These are phyloP conservation scores for Bufo gargarizans DNA, from an alignment of 2,113 vertebrate species.

Conservation along the genomic window DNA sequence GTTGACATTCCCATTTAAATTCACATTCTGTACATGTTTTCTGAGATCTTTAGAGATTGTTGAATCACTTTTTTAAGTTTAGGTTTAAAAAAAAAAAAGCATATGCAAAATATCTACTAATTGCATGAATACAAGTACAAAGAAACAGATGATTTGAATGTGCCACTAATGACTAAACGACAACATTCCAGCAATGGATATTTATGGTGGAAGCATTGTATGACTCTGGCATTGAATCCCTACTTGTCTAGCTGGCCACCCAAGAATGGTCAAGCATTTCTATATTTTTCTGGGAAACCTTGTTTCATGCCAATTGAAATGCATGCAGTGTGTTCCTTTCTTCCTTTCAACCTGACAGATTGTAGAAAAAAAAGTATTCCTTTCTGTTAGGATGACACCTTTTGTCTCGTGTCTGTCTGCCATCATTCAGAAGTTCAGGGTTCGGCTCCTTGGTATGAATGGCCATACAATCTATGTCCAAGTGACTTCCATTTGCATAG, in stretches of 20 bases:
- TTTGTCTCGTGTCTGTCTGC: conserved; percentile 43
- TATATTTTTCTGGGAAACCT: conserved; percentile 34
- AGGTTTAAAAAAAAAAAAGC: neutral
- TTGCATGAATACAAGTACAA: neutral
- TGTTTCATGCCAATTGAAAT: conserved; percentile 50
- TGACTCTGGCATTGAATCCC: conserved; percentile 1
- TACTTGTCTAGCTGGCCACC: conserved; percentile 39
- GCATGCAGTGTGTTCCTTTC: conserved; percentile 27
- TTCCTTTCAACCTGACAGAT: conserved; percentile 50
- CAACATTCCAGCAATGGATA: neutral
- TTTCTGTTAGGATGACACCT: conserved; percentile 40
- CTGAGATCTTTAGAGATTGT: neutral
- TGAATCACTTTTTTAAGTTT: neutral
- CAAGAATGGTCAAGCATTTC: conserved; percentile 29
- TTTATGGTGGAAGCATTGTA: conserved; percentile 11
- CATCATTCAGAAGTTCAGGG: conserved; percentile 39
- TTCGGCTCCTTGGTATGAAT: conserved; percentile 25
- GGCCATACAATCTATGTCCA: conserved; percentile 35
- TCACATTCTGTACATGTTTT: neutral
- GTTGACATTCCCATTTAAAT: neutral
- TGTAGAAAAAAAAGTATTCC: conserved; percentile 43
- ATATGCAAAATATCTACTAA: neutral
- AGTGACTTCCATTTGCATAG: conserved; percentile 43
- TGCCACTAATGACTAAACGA: neutral
- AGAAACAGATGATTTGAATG: neutral